Base-by-base conservation (phyloP, 2,888 invertebrate species). In the Synanthedon myopaeformis region DNA sequence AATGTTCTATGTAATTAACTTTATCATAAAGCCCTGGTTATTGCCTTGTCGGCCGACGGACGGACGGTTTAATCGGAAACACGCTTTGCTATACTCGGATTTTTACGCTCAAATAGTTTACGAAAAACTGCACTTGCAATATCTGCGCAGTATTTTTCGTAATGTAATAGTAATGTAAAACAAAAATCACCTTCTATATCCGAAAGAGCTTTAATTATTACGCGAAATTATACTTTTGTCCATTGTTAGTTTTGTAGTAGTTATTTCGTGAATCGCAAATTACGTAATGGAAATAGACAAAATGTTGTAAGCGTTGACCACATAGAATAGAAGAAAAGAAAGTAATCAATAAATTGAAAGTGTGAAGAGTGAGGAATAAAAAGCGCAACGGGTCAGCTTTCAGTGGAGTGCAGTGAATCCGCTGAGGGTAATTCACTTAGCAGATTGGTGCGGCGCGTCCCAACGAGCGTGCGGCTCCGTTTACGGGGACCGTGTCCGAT, bases 1-100 rank as follows among this genome's bases (percentile, higher is more conserved):
- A 83, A 83, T 83, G 82, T 80, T 80, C 73, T 74, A 79, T 77
- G 82, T 83, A 84, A 85, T 85, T 85, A 85, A 82, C 78, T 83
- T 82, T 80, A 84, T 83, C 79, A 83, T 85, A 85, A 83, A 81
- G 73, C 72, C 69, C 72, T 66, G 74, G 76, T 74, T 82, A 83
- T 80, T 83, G 77, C 79, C 72, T 77, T 77, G 77, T 75, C 76
- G 69, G 57, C 66, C 63, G 68, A 63, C 66, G 62, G 69, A 70
- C 69, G 71, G 70, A 70, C 69, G 71, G 70, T 67, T 70, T 77
- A 79, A 79, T 77, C 74, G 74, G 72, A 74, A 76, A 70, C 72
- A 69, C 69, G 69, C 71, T 74, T 66, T 65, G 66, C 67, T 67
- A 70, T 64, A 66, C 57, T 61, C 59, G 59, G 59, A 65, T 65